phyloP scores from a whole-genome alignment of 2,113 vertebrate species.

The Cebidichthys violaceus region DNA sequence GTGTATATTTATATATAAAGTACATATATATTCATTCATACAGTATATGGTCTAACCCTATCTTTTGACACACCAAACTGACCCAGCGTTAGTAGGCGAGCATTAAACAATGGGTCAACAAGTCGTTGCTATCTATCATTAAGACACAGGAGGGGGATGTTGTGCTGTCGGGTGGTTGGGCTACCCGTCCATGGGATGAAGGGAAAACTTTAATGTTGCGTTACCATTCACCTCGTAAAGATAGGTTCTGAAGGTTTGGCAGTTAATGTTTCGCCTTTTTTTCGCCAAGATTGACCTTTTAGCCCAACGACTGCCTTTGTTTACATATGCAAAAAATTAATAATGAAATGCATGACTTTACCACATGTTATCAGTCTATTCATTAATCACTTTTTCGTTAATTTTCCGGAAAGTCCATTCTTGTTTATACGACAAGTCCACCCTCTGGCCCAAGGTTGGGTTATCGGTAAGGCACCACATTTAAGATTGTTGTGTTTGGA shows the following conservation, averaged over 20 bases:
- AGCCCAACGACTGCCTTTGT: not conserved
- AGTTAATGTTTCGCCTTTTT: too few relatives aligned
- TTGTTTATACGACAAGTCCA: not conserved
- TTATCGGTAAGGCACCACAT: not conserved
- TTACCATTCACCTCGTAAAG: constrained; percentile 56
- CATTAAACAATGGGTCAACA: constrained; percentile 2
- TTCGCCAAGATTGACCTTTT: fast-evolving
- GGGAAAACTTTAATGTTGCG: constrained; percentile 49
- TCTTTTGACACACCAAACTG: not conserved
- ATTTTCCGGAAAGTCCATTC: not conserved
- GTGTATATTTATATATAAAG: not conserved
- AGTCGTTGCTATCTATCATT: constrained; percentile 66
- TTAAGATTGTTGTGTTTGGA: not conserved
- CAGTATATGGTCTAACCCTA: not conserved
- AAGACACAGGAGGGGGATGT: constrained; percentile 80
- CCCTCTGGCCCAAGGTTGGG: not conserved
- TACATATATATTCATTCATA: not conserved
- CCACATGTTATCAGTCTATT: not conserved
- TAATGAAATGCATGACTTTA: not conserved
- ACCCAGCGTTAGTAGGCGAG: not conserved
- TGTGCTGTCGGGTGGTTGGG: constrained; percentile 59
- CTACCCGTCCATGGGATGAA: constrained; percentile 1
- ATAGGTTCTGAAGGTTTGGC: fast-evolving
- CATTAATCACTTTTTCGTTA: not conserved
- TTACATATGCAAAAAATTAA: not conserved